Percentiles rank a stretch among this genome's conserved stretches.
Evolutionary conservation across 2,888 invertebrate genomes (phyloP).

Genomic region (Orthosia incerta): DNA sequence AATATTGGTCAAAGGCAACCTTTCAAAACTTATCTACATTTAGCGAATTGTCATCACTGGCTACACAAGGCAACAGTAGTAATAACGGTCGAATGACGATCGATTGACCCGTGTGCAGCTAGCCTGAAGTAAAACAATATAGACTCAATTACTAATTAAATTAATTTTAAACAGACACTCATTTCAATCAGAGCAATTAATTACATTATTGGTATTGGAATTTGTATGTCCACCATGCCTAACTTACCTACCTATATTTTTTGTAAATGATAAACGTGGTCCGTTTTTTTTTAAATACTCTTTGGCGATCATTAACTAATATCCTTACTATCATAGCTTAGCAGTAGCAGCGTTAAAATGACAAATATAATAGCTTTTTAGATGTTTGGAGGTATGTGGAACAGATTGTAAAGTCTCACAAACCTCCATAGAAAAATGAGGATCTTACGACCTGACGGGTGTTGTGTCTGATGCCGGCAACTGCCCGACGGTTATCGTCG

Average conservation of each 20-base stretch:
- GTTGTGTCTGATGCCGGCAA: too few relatives aligned
- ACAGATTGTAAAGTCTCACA: too few relatives aligned
- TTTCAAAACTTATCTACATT: not conserved
- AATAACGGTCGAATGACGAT: not conserved
- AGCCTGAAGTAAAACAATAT: conserved; percentile 54
- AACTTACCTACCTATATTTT: conserved; percentile 10
- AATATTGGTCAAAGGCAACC: not conserved
- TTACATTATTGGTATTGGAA: conserved; percentile 62
- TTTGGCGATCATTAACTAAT: not conserved
- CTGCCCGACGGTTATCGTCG: too few relatives aligned
- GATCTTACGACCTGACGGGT: too few relatives aligned
- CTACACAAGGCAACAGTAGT: not conserved
- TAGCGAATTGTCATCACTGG: not conserved
- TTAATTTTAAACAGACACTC: conserved; percentile 63
- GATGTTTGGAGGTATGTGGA: too few relatives aligned
- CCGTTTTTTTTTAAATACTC: not conserved
- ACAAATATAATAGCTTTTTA: too few relatives aligned
- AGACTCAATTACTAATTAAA: conserved; percentile 67
- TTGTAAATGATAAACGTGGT: not conserved
- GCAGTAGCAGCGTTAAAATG: too few relatives aligned
- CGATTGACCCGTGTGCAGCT: not conserved
- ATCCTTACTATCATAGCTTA: not conserved
- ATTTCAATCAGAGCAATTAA: conserved; percentile 66
- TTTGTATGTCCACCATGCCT: conserved; percentile 17
- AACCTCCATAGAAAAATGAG: too few relatives aligned